Evolutionary conservation across 2,888 invertebrate species (phyloP).

Genomic region (Cataglyphis altisquamis): DNA sequence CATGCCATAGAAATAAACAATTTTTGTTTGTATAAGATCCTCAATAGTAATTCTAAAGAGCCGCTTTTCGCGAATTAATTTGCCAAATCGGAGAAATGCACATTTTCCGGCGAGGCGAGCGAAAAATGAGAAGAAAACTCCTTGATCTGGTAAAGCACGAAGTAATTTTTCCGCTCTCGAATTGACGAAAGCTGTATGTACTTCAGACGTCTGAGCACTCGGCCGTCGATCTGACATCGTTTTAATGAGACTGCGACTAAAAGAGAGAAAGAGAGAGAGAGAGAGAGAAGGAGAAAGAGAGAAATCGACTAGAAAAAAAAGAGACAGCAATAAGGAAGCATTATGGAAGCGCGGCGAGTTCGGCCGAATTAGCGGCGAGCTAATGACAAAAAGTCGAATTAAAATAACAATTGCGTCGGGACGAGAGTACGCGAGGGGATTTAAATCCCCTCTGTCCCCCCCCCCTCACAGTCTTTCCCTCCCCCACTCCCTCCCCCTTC

Average conservation of each 20-base stretch:
- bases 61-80: conserved; percentile 43
- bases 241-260: conserved; percentile 81
- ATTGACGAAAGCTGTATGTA: conserved; percentile 31
- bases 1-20: not conserved
- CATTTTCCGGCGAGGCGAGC: conserved; percentile 23
- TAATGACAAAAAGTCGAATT: conserved; percentile 77
- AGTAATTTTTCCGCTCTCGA: conserved; percentile 50
- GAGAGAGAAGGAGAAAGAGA: conserved; percentile 8
- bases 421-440: conserved; percentile 47
- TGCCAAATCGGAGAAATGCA: conserved; percentile 49
- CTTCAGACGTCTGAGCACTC: conserved; percentile 62
- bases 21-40: not conserved
- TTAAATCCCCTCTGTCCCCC: conserved; percentile 23
- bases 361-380: conserved; percentile 74
- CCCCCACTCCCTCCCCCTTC: conserved; percentile 32
- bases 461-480: not conserved
- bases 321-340: conserved; percentile 61
- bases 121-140: not conserved
- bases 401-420: conserved; percentile 74
- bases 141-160: not conserved
- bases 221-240: conserved; percentile 75
- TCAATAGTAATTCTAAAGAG: conserved; percentile 9
- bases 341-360: conserved; percentile 56
- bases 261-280: conserved; percentile 36
- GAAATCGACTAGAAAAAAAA: conserved; percentile 55